phyloP scores from a whole-genome alignment of 2,113 vertebrate genomes.

The Spea multiplicata region DNA sequence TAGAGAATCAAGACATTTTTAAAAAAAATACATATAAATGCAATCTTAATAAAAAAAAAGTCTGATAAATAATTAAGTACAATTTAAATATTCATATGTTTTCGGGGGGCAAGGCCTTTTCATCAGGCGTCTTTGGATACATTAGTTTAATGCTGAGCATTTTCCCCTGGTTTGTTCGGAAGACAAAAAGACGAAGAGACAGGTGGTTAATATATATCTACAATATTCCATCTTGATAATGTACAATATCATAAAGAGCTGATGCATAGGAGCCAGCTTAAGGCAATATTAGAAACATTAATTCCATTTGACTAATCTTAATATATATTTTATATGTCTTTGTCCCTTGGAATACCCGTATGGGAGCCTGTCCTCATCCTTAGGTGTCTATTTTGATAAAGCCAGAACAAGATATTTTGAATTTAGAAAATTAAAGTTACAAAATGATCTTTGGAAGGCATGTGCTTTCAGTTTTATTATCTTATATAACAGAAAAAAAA shows the following conservation, averaged over 20 bases:
- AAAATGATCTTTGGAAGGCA: not conserved
- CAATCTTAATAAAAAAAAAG: constrained; percentile 59
- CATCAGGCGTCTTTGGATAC: constrained; percentile 65
- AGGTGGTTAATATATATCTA: constrained; percentile 61
- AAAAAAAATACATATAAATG: constrained; percentile 30
- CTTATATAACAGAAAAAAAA: too few relatives aligned
- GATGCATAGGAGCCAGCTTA: constrained; percentile 54
- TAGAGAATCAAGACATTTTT: not conserved
- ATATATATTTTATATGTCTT: constrained; percentile 59
- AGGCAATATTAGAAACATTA: constrained; percentile 61
- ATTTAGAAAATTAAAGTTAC: constrained; percentile 36
- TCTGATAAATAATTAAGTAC: constrained; percentile 75
- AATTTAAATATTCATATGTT: constrained; percentile 86
- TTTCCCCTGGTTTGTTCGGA: constrained; percentile 59
- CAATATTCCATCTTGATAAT: constrained; percentile 60
- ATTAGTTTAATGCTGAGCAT: constrained; percentile 56
- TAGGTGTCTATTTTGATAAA: constrained; percentile 24
- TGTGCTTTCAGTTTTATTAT: not conserved
- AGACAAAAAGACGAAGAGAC: constrained; percentile 56
- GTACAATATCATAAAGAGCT: constrained; percentile 56
- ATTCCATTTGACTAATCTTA: constrained; percentile 64
- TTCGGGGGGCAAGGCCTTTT: constrained; percentile 73
- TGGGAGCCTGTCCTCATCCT: constrained; percentile 33
- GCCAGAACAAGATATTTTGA: constrained; percentile 23
- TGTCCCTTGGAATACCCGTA: constrained; percentile 35